Conservation (phyloP, 2,113 vertebrate genomes). For the Macaca fascicularis region DNA sequence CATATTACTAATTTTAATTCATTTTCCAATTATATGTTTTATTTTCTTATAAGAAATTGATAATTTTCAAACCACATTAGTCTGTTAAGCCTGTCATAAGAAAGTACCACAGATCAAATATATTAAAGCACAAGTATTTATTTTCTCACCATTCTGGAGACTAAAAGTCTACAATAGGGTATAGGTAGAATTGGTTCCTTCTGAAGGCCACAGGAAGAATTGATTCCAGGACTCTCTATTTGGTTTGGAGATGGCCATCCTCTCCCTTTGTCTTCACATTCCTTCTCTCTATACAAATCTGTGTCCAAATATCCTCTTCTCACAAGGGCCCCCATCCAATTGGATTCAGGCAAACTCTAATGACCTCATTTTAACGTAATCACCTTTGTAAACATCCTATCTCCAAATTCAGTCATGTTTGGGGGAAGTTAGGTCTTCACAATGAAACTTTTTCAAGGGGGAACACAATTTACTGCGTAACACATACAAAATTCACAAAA, state of each 20-base stretch:
- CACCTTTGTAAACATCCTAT: neutral
- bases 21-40: neutral
- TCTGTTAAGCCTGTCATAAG: neutral
- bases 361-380: neutral
- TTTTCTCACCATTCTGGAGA: neutral
- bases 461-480: neutral
- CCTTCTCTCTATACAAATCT: neutral
- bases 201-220: neutral
- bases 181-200: neutral
- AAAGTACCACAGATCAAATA: neutral
- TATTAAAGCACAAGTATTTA: neutral
- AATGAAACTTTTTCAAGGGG: neutral
- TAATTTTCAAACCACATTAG: neutral
- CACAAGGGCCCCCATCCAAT: neutral
- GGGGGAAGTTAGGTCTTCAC: neutral
- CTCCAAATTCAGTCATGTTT: neutral
- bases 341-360: neutral
- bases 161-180: neutral
- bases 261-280: accelerated
- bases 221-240: neutral
- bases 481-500: neutral
- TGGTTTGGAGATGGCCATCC: neutral
- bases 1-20: slow-evolving; percentile 11
- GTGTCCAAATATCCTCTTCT: neutral
- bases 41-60: slow-evolving; percentile 28